Evolutionary conservation across 2,797 vertebrate genomes (phyloP).

Genomic region (Babyrousa celebensis): DNA sequence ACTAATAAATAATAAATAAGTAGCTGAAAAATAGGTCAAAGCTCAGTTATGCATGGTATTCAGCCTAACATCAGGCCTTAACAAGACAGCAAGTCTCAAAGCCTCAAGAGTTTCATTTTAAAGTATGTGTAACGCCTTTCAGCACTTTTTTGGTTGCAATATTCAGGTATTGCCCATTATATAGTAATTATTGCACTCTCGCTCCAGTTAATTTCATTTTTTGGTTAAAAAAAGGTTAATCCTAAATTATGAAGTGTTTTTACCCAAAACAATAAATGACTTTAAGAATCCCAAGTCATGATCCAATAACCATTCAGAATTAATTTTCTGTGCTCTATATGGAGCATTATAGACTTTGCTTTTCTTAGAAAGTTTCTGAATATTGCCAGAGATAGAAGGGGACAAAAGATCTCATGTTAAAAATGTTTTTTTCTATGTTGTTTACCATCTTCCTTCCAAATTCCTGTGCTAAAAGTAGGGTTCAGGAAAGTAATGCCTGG

Average conservation of each 20-base stretch:
- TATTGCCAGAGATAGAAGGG: not conserved
- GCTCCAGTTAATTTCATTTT: not conserved
- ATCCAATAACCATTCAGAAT: not conserved
- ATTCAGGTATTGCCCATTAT: not conserved
- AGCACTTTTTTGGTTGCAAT: not conserved
- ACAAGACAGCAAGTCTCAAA: not conserved
- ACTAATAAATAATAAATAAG: not conserved
- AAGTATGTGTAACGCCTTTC: not conserved
- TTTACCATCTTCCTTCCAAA: not conserved
- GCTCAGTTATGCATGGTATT: not conserved
- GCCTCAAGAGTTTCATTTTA: not conserved
- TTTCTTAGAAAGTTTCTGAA: not conserved
- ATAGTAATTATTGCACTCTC: not conserved
- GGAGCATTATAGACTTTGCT: not conserved
- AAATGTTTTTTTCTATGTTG: not conserved
- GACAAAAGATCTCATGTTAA: not conserved
- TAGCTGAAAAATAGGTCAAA: not conserved
- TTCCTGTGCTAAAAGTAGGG: not conserved
- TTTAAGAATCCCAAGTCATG: not conserved
- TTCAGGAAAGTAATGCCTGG: not conserved
- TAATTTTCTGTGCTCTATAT: not conserved
- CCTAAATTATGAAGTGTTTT: not conserved
- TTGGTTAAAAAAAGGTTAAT: not conserved
- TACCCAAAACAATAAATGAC: slow-evolving; percentile 7
- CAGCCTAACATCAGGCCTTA: not conserved